These are phyloP conservation scores for Drosophila pseudotakahashii DNA, from an alignment of 2,888 invertebrate genomes.

Conservation along the genomic window DNA sequence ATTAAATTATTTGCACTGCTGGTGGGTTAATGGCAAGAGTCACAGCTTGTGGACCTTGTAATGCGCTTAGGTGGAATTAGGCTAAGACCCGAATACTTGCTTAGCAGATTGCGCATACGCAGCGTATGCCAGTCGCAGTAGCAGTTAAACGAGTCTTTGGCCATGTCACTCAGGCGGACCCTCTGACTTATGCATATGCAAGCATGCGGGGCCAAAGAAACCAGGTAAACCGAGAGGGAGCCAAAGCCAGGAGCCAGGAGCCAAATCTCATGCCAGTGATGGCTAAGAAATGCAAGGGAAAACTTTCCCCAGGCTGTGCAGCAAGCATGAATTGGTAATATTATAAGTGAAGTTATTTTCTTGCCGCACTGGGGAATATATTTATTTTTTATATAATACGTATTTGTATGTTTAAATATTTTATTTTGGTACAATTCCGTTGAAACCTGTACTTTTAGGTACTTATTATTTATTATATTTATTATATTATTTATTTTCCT, in stretches of 20 bases:
- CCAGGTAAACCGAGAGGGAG: conserved; percentile 22
- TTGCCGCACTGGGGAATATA: neutral
- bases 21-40: conserved; percentile 45
- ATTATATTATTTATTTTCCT: no score
- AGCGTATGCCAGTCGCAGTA: conserved; percentile 32
- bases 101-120: conserved; percentile 50
- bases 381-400: no score
- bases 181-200: conserved; percentile 60
- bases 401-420: no score
- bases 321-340: conserved; percentile 29
- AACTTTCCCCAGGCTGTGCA: conserved; percentile 31
- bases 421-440: no score
- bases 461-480: no score
- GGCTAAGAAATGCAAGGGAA: conserved; percentile 32
- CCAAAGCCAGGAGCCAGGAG: conserved; percentile 6
- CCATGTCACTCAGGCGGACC: conserved; percentile 31
- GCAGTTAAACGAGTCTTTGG: conserved; percentile 30
- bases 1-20: conserved; percentile 41
- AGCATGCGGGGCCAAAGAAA: conserved; percentile 38
- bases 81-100: conserved; percentile 38
- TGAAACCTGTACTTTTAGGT: no score
- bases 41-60: conserved; percentile 33
- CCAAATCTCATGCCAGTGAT: conserved; percentile 34
- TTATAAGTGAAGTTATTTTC: conserved; percentile 12
- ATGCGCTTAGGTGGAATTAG: conserved; percentile 49